Conservation (phyloP, 2,797 vertebrate species). For the Artibeus lituratus region DNA sequence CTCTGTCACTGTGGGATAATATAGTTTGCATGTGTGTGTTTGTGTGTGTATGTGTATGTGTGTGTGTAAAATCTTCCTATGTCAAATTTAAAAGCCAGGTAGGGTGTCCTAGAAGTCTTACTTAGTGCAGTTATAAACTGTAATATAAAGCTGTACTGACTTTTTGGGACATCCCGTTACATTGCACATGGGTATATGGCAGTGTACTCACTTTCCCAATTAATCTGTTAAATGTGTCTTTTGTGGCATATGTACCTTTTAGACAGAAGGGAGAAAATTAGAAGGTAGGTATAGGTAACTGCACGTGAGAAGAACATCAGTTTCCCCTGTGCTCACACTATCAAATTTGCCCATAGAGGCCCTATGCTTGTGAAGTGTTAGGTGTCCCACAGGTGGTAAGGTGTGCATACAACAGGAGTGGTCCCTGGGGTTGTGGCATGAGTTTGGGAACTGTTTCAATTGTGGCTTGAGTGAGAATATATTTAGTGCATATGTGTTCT, state of each 20-base stretch:
- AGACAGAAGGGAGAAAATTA: not conserved
- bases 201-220: not conserved
- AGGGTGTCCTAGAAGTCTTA: not conserved
- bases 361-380: not conserved
- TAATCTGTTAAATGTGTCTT: not conserved
- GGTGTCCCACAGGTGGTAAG: not conserved
- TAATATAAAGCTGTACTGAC: not conserved
- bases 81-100: slow-evolving; percentile 34
- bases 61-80: not conserved
- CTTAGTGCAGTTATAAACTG: slow-evolving; percentile 11
- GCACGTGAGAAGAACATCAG: not conserved
- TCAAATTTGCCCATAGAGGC: not conserved
- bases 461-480: not conserved
- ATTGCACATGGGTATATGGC: not conserved
- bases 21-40: too few species aligned
- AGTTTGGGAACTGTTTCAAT: not conserved
- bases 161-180: not conserved
- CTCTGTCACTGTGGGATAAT: not conserved
- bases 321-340: not conserved
- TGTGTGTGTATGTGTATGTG: too few species aligned
- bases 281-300: not conserved
- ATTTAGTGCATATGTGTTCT: not conserved
- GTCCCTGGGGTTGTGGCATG: not conserved
- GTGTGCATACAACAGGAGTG: not conserved
- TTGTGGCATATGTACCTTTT: not conserved